Conservation (phyloP, 2,888 invertebrate genomes). For the Arrhopalites spinosus region DNA sequence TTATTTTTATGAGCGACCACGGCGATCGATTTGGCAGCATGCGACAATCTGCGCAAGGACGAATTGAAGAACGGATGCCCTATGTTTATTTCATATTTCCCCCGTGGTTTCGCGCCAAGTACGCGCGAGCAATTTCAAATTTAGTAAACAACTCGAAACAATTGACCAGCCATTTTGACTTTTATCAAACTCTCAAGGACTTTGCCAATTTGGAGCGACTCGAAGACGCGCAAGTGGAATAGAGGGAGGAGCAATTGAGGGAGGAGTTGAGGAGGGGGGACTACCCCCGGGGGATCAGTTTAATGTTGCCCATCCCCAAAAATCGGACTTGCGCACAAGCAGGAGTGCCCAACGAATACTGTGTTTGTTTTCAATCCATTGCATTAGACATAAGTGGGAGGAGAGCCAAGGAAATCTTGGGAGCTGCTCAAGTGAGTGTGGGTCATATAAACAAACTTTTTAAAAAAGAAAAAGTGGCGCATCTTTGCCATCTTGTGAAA, state of each 20-base stretch:
- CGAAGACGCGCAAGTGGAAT: not conserved
- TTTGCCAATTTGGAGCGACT: constrained; percentile 22
- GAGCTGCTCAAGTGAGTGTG: no score
- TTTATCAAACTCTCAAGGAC: constrained; percentile 61
- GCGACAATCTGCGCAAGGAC: constrained; percentile 70
- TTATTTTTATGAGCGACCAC: constrained; percentile 83
- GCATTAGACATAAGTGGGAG: constrained; percentile 60
- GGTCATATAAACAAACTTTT: no score
- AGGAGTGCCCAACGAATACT: constrained; percentile 82
- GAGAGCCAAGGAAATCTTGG: no score
- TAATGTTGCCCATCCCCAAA: constrained; percentile 74
- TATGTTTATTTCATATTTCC: constrained; percentile 77
- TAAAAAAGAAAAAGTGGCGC: no score
- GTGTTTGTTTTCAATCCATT: constrained; percentile 77
- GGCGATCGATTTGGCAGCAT: constrained; percentile 87
- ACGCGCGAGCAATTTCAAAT: constrained; percentile 68
- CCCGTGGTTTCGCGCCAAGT: constrained; percentile 69
- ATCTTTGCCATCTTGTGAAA: no score
- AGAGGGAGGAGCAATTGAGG: constrained; percentile 62
- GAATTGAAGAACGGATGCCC: constrained; percentile 84
- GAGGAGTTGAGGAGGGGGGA: constrained; percentile 58
- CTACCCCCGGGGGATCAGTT: constrained; percentile 69
- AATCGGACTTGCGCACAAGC: constrained; percentile 78
- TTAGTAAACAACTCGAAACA: constrained; percentile 58
- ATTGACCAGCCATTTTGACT: constrained; percentile 82